Base-by-base conservation (phyloP, 1,140 invertebrate species). In the Alviniconcha marisindica region DNA sequence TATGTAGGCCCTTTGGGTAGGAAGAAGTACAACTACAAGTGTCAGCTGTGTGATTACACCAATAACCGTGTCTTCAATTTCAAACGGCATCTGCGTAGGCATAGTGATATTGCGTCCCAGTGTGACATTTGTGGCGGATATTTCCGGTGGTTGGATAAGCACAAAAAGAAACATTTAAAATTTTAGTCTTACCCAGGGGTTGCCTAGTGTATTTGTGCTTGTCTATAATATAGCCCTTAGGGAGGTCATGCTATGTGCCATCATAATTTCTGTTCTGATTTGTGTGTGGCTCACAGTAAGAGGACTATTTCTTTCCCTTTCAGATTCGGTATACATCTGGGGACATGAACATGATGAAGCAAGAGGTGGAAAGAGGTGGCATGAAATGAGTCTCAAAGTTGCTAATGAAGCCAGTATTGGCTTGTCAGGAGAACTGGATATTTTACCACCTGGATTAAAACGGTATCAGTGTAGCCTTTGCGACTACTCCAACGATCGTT, bases 101-200 rank as follows among this genome's bases (percentile, higher is more conserved):
- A 76, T 24, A 5, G 40, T 21, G 73, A 54, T 28, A n/a, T 15
- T 2, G 31, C 28, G 73, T 28, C 44, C 10, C 5, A 28, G 14
- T 76, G 73, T 76, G 73, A 76, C n/a, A 12, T 76, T 51, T 76
- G 73, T 76, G 73, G 73, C 14, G n/a, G n/a, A 28, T 51, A 48
- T 28, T 76, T 15, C 33, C 40, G 44, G 40, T 76, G 73, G 40
- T 51, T 76, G 38, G 40, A 76, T 10, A n/a, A 40, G 42, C 73
- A 76, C 42, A 76, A 76, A 24, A 76, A 76, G 40, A 76, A 76
- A 76, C 73, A 76, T 71, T 31, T n/a, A 51, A 10, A 5, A 10
- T n/a, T n/a, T 24, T n/a, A 7, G 28, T 63, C 60, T 5, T 24
- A 12, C 7, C 28, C 60, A 24, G 21, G 21, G 21, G 24, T 63